Conservation (phyloP, 2,888 invertebrate genomes). For the Pecten maximus region DNA sequence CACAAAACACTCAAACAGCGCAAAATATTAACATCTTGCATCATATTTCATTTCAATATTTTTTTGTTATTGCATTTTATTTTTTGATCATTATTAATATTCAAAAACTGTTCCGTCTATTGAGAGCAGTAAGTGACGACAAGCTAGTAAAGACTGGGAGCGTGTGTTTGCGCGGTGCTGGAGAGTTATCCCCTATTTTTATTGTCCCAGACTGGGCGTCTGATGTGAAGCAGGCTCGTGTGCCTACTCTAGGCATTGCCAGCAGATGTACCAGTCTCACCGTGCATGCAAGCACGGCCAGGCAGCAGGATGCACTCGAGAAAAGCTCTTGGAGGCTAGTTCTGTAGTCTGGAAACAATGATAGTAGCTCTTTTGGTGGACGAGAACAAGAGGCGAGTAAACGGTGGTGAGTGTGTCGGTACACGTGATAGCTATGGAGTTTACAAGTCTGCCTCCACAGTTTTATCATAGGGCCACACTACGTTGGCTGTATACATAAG, state of each 20-base stretch:
- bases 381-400: slow-evolving; percentile 27
- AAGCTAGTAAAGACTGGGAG: not conserved
- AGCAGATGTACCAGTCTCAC: slow-evolving; percentile 38
- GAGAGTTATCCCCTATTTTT: slow-evolving; percentile 23
- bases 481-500: slow-evolving; percentile 52
- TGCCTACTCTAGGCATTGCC: slow-evolving; percentile 26
- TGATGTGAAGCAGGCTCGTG: slow-evolving; percentile 17
- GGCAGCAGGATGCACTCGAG: slow-evolving; percentile 50
- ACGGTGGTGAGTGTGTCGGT: not conserved
- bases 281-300: slow-evolving; percentile 39
- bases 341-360: slow-evolving; percentile 40
- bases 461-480: slow-evolving; percentile 43
- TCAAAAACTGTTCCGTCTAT: slow-evolving; percentile 9
- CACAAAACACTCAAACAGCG: slow-evolving; percentile 18
- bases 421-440: slow-evolving; percentile 17
- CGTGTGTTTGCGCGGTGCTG: slow-evolving; percentile 1
- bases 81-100: slow-evolving; percentile 28
- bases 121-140: not conserved
- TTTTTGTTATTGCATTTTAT: slow-evolving; percentile 33
- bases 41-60: slow-evolving; percentile 35
- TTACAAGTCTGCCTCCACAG: slow-evolving; percentile 31
- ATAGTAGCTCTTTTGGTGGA: slow-evolving; percentile 27
- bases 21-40: slow-evolving; percentile 30
- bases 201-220: slow-evolving; percentile 9
- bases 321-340: slow-evolving; percentile 46